phyloP scores from a whole-genome alignment of 2,113 vertebrate species.

The Lasiurus cinereus region DNA sequence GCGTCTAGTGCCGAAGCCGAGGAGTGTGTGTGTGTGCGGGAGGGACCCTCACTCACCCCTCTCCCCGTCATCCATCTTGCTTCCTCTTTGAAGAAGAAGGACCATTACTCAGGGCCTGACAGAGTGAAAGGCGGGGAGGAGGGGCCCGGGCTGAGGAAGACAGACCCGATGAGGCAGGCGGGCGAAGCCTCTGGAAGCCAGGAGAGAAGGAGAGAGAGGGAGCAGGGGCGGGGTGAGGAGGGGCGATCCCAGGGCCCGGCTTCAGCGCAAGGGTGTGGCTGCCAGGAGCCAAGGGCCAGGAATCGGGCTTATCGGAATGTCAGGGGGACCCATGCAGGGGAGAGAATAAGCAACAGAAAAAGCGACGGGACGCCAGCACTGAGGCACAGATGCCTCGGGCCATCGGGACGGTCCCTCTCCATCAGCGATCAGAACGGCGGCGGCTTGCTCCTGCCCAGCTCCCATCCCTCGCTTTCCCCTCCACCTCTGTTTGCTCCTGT shows the following conservation, averaged over 20 bases:
- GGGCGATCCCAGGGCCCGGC: not conserved
- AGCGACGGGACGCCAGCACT: not conserved
- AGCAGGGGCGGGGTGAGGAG: accelerated
- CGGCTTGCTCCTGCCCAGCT: not conserved
- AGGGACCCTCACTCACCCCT: not conserved
- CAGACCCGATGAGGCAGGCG: not conserved
- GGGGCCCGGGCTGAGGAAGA: not conserved
- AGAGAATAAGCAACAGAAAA: not conserved
- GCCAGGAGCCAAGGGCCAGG: not conserved
- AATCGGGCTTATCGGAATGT: not conserved
- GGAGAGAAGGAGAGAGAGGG: not conserved
- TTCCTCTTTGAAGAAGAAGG: conserved; percentile 66
- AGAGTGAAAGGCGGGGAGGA: not conserved
- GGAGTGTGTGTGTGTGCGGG: not conserved
- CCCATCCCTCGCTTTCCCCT: accelerated
- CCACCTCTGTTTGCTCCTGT: too few species aligned
- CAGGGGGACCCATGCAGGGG: not conserved
- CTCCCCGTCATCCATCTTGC: conserved; percentile 56
- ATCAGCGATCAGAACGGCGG: not conserved
- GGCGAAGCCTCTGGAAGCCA: conserved; percentile 23
- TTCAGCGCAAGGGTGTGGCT: not conserved
- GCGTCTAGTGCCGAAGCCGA: not conserved
- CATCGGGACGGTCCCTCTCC: accelerated
- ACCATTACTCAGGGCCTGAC: conserved; percentile 54
- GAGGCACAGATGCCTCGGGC: not conserved